Evolutionary conservation across 2,113 vertebrate genomes (phyloP).

Genomic region (Capricornis sumatraensis): DNA sequence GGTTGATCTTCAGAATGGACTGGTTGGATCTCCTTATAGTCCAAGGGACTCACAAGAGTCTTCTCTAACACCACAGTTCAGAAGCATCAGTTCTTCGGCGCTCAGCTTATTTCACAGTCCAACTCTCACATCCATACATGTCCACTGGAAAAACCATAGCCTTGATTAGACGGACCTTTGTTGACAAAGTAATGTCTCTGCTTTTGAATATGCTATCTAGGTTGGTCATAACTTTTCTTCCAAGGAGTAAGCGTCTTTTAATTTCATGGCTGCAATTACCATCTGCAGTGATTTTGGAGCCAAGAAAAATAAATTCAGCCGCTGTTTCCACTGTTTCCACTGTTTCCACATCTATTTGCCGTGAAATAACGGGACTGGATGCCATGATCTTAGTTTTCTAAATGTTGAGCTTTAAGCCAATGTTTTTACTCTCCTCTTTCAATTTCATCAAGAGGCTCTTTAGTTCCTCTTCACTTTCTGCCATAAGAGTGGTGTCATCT

Average conservation of each 20-base stretch:
- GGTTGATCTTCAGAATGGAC: neutral
- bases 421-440: neutral
- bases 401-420: neutral
- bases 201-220: neutral
- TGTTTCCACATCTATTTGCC: neutral
- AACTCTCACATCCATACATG: neutral
- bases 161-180: neutral
- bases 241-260: neutral
- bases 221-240: neutral
- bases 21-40: neutral
- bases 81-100: fast-evolving
- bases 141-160: neutral
- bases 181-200: neutral
- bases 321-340: too few species aligned
- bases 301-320: neutral
- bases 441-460: neutral
- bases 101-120: neutral
- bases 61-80: neutral
- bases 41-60: neutral
- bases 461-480: neutral
- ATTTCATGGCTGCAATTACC: neutral
- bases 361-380: fast-evolving
- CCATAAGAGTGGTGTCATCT: neutral
- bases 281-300: neutral
- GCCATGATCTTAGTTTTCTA: neutral